Evolutionary conservation across 2,113 vertebrate species (phyloP).

Genomic region (Ophiodon elongatus): DNA sequence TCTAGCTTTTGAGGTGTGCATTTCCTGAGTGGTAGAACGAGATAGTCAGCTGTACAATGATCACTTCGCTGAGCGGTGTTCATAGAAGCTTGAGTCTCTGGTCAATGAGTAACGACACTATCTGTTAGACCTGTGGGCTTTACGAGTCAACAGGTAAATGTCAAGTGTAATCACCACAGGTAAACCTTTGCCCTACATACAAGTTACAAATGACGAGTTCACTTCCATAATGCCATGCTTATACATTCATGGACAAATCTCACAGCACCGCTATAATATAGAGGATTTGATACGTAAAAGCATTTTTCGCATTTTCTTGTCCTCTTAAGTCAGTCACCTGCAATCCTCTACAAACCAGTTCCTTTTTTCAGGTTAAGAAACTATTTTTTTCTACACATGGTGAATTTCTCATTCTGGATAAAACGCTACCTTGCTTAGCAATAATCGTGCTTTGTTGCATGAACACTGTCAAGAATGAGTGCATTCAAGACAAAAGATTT

Average conservation of each 20-base stretch:
- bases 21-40: conserved; percentile 43
- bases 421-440: neutral
- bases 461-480: neutral
- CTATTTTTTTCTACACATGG: neutral
- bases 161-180: conserved; percentile 64
- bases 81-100: conserved; percentile 55
- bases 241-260: neutral
- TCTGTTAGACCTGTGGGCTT: conserved; percentile 58
- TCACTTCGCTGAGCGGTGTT: conserved; percentile 23
- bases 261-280: neutral
- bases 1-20: conserved; percentile 13
- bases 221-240: neutral
- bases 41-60: conserved; percentile 47
- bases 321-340: neutral
- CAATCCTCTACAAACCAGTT: neutral
- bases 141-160: conserved; percentile 67
- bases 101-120: conserved; percentile 79
- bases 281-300: neutral
- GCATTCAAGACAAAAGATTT: neutral
- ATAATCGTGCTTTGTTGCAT: neutral
- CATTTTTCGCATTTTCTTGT: neutral
- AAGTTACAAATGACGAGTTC: conserved; percentile 30
- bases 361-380: neutral
- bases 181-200: conserved; percentile 69
- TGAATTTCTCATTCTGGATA: neutral